These are phyloP conservation scores for Sarcophaga carnaria DNA, from an alignment of 2,888 invertebrate species.

Conservation along the genomic window DNA sequence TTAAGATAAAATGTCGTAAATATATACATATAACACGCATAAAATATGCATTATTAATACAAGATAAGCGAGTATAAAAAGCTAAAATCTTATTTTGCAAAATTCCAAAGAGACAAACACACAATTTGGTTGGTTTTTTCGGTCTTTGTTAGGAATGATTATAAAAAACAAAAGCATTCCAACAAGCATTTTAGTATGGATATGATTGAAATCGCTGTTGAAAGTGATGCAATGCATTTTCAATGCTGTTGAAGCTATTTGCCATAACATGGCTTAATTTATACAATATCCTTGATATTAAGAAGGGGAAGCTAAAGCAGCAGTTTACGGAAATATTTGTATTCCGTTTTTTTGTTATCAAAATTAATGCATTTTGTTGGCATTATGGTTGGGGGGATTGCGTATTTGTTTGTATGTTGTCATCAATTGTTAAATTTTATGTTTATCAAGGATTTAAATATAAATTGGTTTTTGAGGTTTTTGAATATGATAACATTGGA, in stretches of 20 bases:
- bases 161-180: background rate
- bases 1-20: conserved; percentile 57
- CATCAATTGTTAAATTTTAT: conserved; percentile 65
- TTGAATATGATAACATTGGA: conserved; percentile 4
- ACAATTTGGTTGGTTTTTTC: no score
- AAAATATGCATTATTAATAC: conserved; percentile 68
- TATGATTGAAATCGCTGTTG: background rate
- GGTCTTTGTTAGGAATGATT: no score
- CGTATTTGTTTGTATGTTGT: conserved; percentile 12
- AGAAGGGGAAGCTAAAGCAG: background rate
- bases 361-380: conserved; percentile 51
- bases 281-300: background rate
- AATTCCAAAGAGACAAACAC: no score
- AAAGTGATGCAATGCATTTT: conserved; percentile 33
- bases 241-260: background rate
- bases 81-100: background rate
- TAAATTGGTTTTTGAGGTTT: conserved; percentile 61
- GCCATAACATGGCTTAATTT: background rate
- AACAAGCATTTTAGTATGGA: background rate
- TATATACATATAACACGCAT: conserved; percentile 52
- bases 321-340: no score
- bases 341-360: background rate
- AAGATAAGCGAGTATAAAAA: background rate
- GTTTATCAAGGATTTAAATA: conserved; percentile 63
- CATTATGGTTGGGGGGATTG: background rate